Base-by-base conservation (phyloP, 2,113 vertebrate genomes). In the Prochilodus magdalenae region DNA sequence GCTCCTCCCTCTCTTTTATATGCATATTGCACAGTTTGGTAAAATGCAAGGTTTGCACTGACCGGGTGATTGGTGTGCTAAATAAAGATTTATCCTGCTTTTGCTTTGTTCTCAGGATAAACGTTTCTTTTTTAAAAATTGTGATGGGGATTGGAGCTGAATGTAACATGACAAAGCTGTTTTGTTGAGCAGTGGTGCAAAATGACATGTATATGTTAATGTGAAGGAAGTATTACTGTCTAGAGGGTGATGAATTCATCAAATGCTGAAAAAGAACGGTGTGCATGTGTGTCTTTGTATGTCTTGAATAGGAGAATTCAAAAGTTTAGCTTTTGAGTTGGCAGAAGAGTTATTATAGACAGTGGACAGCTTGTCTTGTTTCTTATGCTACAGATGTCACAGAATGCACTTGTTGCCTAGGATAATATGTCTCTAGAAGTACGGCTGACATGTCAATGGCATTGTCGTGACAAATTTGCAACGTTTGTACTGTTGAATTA, bases 161-260 rank as follows among this genome's bases (percentile, higher is more conserved):
- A 83, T 86, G 80, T 63, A 59, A 30, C 30, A 26, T 82, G 83
- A 75, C 79, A 63, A 47, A 65, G 33, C 60, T 14, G 14, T 53
- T 47, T n/a, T 65, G 70, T 82, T 72, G 85, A 67, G 12, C 47
- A 55, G 33, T 44, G 26, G 22, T 53, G 82, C 75, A 84, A 81
- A 88, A 87, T 84, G 47, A 60, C 74, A 59, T 76, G 67, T 87
- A 88, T 83, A 79, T 83, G 79, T 69, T 81, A 69, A 83, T 88
- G 83, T 86, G 51, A 89, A 79, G 75, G 53, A 75, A 27, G 53
- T 65, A 77, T n/a, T 49, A n/a, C n/a, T n/a, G n/a, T 11, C 4
- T 79, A 49, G 63, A 84, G 16, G 85, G 84, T 86, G 87, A 80
- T 86, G 82, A 91, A 87, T 87, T 88, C 77, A 87, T 89, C 83